Evolutionary conservation across 2,113 vertebrate species (phyloP).

Genomic region (Sterna hirundo): DNA sequence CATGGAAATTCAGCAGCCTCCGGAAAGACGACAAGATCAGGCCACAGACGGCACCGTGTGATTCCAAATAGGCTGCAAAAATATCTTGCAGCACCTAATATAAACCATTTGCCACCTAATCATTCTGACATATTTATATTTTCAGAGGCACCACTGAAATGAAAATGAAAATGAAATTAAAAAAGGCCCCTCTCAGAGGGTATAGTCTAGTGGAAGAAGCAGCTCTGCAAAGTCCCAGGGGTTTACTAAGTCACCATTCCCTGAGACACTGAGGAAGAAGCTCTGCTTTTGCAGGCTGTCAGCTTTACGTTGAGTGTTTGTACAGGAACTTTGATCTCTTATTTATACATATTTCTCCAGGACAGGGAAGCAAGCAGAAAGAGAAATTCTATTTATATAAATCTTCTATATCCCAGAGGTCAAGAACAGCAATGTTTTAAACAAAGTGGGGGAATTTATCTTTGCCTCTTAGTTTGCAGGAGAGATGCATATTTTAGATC

Average conservation of each 20-base stretch:
- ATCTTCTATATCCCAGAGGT: slow-evolving; percentile 43
- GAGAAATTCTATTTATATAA: slow-evolving; percentile 57
- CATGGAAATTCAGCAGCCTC: background rate
- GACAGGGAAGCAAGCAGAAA: slow-evolving; percentile 50
- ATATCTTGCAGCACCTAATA: background rate
- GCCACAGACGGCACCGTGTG: background rate
- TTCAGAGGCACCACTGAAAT: background rate
- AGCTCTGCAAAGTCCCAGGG: background rate
- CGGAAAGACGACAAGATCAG: background rate
- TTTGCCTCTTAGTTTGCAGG: slow-evolving; percentile 17
- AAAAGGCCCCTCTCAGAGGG: background rate
- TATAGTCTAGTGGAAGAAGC: background rate
- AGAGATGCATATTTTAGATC: slow-evolving; percentile 2
- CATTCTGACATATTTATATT: slow-evolving; percentile 15
- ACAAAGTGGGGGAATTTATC: slow-evolving; percentile 49
- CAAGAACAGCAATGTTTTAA: slow-evolving; percentile 47
- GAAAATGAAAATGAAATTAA: slow-evolving; percentile 25
- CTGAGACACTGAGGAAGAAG: slow-evolving; percentile 16
- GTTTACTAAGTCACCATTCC: slow-evolving; percentile 20
- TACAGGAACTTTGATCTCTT: slow-evolving; percentile 66
- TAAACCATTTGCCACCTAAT: background rate
- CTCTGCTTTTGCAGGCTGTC: slow-evolving; percentile 46
- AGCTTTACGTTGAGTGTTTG: slow-evolving; percentile 53
- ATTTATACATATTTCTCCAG: slow-evolving; percentile 64
- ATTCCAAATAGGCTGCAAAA: background rate